Evolutionary conservation across 2,113 vertebrate genomes (phyloP).

Genomic region (Xyrauchen texanus): DNA sequence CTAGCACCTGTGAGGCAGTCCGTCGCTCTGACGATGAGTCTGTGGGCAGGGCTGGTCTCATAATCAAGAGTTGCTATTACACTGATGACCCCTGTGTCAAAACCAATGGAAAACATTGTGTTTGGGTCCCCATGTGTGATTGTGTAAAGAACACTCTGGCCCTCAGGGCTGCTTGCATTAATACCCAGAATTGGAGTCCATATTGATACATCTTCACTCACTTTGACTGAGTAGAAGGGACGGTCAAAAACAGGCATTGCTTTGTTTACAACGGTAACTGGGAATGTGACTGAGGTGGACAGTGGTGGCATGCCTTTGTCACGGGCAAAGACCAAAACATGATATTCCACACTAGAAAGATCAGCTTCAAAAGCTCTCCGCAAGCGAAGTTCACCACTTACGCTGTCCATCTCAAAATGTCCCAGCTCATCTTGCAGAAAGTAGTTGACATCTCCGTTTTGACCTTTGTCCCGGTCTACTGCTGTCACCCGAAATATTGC

Average conservation of each 20-base stretch:
- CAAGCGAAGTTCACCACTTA: conserved; percentile 83
- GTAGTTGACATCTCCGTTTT: conserved; percentile 91
- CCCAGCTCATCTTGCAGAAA: conserved; percentile 86
- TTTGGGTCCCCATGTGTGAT: conserved; percentile 89
- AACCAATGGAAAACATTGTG: conserved; percentile 92
- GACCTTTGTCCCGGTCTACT: conserved; percentile 88
- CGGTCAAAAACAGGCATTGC: conserved; percentile 98
- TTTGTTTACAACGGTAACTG: conserved; percentile 95
- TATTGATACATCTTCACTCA: conserved; percentile 87
- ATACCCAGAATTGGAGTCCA: conserved; percentile 90
- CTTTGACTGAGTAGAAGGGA: conserved; percentile 86
- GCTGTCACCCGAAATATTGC: conserved; percentile 88
- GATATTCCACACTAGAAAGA: conserved; percentile 90
- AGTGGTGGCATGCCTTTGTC: conserved; percentile 87
- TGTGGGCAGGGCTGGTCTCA: conserved; percentile 82
- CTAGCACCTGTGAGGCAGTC: conserved; percentile 90
- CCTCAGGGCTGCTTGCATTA: conserved; percentile 94
- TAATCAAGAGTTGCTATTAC: conserved; percentile 88
- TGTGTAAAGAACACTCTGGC: conserved; percentile 93
- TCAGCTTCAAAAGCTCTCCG: conserved; percentile 91
- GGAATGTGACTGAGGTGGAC: conserved; percentile 83
- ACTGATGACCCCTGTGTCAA: conserved; percentile 93
- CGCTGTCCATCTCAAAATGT: conserved; percentile 92
- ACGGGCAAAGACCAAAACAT: conserved; percentile 84
- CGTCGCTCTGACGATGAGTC: conserved; percentile 87